Evolutionary conservation across 2,888 invertebrate genomes (phyloP), one percentile per base, ranked within the genome.

Genomic region (Diachrysia chrysitis): DNA sequence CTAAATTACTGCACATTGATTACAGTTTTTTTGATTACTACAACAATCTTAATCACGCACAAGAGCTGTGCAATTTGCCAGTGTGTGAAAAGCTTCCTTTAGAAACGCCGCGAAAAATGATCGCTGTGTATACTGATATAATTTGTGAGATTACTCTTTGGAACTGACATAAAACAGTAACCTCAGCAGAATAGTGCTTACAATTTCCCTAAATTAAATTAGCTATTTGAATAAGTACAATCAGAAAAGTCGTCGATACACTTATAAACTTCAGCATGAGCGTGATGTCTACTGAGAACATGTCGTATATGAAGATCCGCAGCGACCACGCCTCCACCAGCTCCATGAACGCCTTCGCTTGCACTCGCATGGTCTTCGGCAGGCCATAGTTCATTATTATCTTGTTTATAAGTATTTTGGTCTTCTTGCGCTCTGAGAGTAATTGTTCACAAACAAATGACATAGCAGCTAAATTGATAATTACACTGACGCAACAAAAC

Each of bases 181-280:
- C 25, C 5, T 25, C 25, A 25, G 25, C 5, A 32, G 10, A 10
- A 32, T 10, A 32, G 10, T 32, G 10, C 10, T 0, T 10, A 32
- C 32, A 32, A 32, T 9, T 32, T 32, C 32, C 32, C 85, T 83
- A 88, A 54, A 84, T 32, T 64, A 90, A 87, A 75, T 90, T 89
- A 60, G 86, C 87, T 37, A 91, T 79, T 81, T 94, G 93, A 74
- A 93, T 87, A 23, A 91, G 86, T 17, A 93, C 85, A 76, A 93
- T 92, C 48, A 93, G 85, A 74, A 91, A 93, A 0, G 92, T 92
- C 0, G 92, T 91, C 35, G 90, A 88, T 5, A 92, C 88, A 73
- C 91, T 92, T 42, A 92, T 87, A 69, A 92, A 93, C 62, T 92
- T 92, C 7, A 93, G 79, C 75, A 92, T 87, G 4, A 94, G 73